Evolutionary conservation across 2,888 invertebrate species (phyloP), one percentile per base, ranked within the genome.

Genomic region (Drosophila mimetica): DNA sequence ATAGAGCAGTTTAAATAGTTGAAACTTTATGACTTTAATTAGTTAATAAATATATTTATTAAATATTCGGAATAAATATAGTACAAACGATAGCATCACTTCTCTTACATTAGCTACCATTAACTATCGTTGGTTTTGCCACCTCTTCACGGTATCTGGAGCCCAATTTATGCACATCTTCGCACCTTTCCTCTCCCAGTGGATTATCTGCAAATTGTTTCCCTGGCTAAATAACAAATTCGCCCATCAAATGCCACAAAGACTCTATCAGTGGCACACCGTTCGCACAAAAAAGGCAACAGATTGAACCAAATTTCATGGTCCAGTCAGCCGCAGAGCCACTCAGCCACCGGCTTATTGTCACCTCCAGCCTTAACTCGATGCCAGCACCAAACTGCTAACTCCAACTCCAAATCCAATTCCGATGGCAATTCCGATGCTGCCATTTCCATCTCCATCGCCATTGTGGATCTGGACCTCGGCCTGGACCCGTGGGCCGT

Each of bases 221-320:
- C 79, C 81, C 74, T 69, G 73, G 81, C 75, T 87, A 89, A 90
- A 85, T 88, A 90, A 90, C 90, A 90, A 89, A 90, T 90, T 90
- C 90, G 87, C 89, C 89, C 90, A 90, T 90, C 90, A 90, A 89
- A 89, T 86, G 81, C 89, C 75, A 83, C 76, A 86, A 89, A 82
- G 84, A 83, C 88, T 88, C 86, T 85, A 88, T 88, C 88, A 86
- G 71, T 46, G 50, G 44, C 63, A 71, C 75, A 32, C 22, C n/a
- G 54, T 67, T 74, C 71, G 73, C 76, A 86, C 84, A 79, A 84
- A 86, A 85, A 86, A 86, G 86, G 83, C 73, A 80, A 83, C 88
- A 61, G 87, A 86, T 84, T 88, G 89, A 82, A 79, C 83, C 88
- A 81, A 89, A 89, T 85, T 89, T 86, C 79, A 71, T 53, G 75